phyloP scores from a whole-genome alignment of 2,888 invertebrate species.

The Meloe dianella region DNA sequence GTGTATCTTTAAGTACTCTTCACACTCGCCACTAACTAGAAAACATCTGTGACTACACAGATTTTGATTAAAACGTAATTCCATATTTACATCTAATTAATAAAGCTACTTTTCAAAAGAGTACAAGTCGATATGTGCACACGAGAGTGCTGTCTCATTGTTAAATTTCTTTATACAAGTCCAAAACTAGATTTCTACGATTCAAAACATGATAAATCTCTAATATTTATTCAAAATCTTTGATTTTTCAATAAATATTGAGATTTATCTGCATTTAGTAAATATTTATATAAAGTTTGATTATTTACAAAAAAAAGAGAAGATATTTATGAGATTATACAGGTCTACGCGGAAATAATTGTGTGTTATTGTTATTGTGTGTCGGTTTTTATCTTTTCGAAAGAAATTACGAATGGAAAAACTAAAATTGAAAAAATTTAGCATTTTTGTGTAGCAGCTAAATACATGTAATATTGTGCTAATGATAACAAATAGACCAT shows the following conservation, averaged over 20 bases:
- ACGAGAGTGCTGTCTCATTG: conserved; percentile 37
- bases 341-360: not conserved
- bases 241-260: conserved; percentile 11
- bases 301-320: conserved; percentile 28
- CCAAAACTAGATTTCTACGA: conserved; percentile 28
- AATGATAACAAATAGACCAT: conserved; percentile 60
- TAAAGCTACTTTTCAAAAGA: conserved; percentile 22
- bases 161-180: conserved; percentile 41
- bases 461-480: conserved; percentile 61
- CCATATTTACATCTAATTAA: not conserved
- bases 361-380: conserved; percentile 4
- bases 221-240: conserved; percentile 16
- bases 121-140: conserved; percentile 47
- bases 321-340: conserved; percentile 23
- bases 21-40: conserved; percentile 38
- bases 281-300: conserved; percentile 28
- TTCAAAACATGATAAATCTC: conserved; percentile 2
- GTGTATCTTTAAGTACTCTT: conserved; percentile 31
- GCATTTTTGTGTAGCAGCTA: conserved; percentile 60
- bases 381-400: conserved; percentile 15
- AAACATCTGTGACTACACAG: conserved; percentile 38
- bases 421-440: conserved; percentile 39
- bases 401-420: not conserved
- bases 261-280: conserved; percentile 20
- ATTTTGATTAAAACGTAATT: conserved; percentile 18